Percentiles rank a stretch among this genome's conserved stretches.
phyloP scores from a whole-genome alignment of 1,140 invertebrate genomes.

The Charaxes varanes region DNA sequence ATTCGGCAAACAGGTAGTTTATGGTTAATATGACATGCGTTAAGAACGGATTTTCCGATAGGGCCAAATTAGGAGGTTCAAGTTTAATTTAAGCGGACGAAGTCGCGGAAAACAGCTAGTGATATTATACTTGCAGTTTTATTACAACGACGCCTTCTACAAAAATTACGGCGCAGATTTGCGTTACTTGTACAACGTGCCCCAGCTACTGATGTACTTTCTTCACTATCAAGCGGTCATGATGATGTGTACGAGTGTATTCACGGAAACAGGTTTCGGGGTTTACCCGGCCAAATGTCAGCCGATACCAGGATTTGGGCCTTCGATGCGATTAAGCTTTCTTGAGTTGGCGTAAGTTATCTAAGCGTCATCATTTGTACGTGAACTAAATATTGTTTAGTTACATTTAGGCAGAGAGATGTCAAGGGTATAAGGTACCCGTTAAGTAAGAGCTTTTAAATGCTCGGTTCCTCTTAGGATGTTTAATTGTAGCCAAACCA shows the following conservation, averaged over 20 bases:
- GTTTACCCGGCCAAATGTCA: conserved; percentile 46
- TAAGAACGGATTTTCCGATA: too few species aligned
- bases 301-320: conserved; percentile 45
- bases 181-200: conserved; percentile 54
- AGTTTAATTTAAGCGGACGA: too few species aligned
- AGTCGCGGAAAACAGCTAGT: too few species aligned
- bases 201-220: conserved; percentile 43
- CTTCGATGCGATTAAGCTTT: conserved; percentile 32
- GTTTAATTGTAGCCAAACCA: too few species aligned
- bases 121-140: conserved; percentile 29
- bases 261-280: conserved; percentile 49
- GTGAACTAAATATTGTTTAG: too few species aligned
- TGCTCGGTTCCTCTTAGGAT: too few species aligned
- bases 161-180: conserved; percentile 35
- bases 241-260: conserved; percentile 44
- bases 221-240: conserved; percentile 41
- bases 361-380: not conserved
- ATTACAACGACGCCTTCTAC: conserved; percentile 42
- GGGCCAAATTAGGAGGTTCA: too few species aligned
- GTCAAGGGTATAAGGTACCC: too few species aligned
- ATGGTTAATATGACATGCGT: too few species aligned
- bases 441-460: too few species aligned
- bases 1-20: too few species aligned
- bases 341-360: conserved; percentile 38
- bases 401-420: too few species aligned